These are phyloP conservation scores for Dasyornis broadbenti DNA, from an alignment of 2,113 vertebrate species.

Conservation along the genomic window DNA sequence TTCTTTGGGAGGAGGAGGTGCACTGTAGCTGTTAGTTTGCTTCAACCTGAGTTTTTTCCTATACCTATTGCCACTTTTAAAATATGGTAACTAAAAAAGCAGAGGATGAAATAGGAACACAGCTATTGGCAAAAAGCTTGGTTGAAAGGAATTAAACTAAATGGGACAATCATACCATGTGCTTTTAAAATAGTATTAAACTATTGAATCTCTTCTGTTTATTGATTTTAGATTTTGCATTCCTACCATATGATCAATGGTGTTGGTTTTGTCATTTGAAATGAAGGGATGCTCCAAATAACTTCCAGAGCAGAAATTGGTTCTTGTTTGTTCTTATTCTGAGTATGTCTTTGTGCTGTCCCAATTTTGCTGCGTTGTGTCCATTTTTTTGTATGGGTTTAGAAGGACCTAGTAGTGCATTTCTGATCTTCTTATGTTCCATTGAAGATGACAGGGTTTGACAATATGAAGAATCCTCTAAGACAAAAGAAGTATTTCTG, in stretches of 20 bases:
- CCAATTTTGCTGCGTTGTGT: neutral
- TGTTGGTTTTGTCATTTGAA: neutral
- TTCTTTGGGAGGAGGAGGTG: neutral
- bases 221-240: neutral
- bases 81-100: neutral
- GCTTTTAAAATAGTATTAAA: neutral
- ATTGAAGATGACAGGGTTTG: neutral
- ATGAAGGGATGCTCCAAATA: neutral
- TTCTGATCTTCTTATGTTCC: neutral
- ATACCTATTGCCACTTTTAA: neutral
- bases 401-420: neutral
- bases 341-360: neutral
- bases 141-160: neutral
- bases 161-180: neutral
- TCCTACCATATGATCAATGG: neutral
- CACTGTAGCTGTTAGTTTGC: neutral
- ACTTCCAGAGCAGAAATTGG: neutral
- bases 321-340: neutral
- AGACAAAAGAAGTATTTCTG: neutral
- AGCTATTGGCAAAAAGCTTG: neutral
- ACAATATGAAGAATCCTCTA: neutral
- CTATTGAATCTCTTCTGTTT: neutral
- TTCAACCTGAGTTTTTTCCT: neutral
- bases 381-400: neutral
- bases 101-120: neutral